These are phyloP conservation scores for Ispidina lecontei DNA, from an alignment of 2,797 vertebrate genomes.

Conservation along the genomic window DNA sequence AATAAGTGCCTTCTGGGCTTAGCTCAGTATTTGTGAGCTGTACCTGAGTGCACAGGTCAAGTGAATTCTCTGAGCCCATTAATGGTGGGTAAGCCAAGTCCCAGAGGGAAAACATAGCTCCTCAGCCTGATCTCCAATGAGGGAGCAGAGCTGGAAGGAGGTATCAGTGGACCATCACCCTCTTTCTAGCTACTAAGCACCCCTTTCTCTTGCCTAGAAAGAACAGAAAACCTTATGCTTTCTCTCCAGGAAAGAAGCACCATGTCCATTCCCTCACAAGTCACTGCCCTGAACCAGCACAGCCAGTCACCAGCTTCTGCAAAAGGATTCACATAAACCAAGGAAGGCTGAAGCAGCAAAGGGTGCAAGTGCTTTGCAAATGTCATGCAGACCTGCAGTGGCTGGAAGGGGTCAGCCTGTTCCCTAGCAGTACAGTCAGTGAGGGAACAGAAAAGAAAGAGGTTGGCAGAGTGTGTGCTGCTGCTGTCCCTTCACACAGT, in stretches of 20 bases:
- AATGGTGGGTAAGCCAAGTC: not conserved
- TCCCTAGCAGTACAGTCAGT: fast-evolving
- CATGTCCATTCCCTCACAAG: not conserved
- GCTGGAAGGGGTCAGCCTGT: not conserved
- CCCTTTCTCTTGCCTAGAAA: not conserved
- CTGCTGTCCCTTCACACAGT: fast-evolving
- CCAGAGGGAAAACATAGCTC: not conserved
- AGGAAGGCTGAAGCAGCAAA: not conserved
- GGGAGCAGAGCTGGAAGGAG: not conserved
- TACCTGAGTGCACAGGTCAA: not conserved
- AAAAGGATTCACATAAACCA: fast-evolving
- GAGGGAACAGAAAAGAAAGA: not conserved
- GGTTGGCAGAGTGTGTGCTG: fast-evolving
- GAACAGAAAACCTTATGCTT: not conserved
- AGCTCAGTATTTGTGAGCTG: not conserved
- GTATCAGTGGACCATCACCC: not conserved
- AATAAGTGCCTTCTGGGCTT: not conserved
- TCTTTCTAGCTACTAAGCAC: not conserved
- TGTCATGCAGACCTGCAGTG: fast-evolving
- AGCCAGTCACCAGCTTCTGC: not conserved
- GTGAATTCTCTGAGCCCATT: not conserved
- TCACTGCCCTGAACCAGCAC: not conserved
- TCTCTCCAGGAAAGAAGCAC: not conserved
- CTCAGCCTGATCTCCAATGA: not conserved
- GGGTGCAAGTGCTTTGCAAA: not conserved